Percentiles rank a stretch among this genome's conserved stretches.
phyloP scores from a whole-genome alignment of 2,888 invertebrate genomes.

The Noctua janthe region DNA sequence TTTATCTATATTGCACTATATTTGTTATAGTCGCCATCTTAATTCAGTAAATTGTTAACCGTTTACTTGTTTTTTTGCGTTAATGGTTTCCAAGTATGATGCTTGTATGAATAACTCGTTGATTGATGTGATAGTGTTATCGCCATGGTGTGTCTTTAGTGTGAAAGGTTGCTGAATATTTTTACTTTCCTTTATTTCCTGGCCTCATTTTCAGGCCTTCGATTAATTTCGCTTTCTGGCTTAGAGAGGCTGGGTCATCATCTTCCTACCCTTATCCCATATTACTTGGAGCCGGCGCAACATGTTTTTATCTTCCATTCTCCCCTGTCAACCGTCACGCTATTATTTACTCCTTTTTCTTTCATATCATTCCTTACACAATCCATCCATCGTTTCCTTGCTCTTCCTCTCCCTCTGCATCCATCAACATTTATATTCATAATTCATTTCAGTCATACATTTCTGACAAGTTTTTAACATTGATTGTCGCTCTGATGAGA shows the following conservation, averaged over 20 bases:
- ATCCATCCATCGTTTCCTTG: background rate
- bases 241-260: background rate
- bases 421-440: no score
- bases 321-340: background rate
- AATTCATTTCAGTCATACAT: no score
- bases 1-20: constrained; percentile 50
- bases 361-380: background rate
- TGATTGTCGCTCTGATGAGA: no score
- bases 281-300: background rate
- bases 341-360: background rate
- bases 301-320: background rate
- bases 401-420: no score
- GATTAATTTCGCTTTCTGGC: background rate
- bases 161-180: no score
- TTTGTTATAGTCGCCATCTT: constrained; percentile 29
- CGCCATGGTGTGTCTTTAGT: background rate
- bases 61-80: constrained; percentile 16
- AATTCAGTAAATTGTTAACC: constrained; percentile 33
- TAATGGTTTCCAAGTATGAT: background rate
- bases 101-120: background rate
- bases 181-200: background rate
- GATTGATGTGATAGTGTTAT: background rate
- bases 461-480: no score
- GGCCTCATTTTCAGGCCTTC: background rate
- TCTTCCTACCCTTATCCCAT: background rate